Conservation (phyloP, 37 sponge, comb jelly and placozoan genomes). For the Bolinopsis microptera region DNA sequence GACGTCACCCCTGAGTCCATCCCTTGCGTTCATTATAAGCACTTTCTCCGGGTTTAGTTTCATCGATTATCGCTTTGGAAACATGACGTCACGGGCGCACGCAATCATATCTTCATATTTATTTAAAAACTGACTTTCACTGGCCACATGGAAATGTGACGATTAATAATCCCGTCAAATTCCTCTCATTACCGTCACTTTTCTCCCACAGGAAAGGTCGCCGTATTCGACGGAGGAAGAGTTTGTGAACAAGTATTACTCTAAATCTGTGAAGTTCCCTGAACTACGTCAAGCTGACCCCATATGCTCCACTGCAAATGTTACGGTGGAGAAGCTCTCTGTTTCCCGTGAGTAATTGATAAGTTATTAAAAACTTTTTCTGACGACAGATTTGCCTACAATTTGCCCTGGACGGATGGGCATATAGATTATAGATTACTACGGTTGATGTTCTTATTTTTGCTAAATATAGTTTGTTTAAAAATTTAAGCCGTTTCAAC, state of each 20-base stretch:
- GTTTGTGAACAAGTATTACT: background rate
- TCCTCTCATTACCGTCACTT: too few species aligned
- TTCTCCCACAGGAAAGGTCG: slow-evolving; percentile 49
- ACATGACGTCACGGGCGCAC: background rate
- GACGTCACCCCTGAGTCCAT: background rate
- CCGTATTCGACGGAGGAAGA: slow-evolving; percentile 26
- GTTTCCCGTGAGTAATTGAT: slow-evolving; percentile 29
- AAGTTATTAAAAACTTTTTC: too few species aligned
- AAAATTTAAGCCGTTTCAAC: too few species aligned
- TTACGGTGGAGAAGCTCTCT: slow-evolving; percentile 59
- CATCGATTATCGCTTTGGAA: background rate
- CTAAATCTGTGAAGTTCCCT: slow-evolving; percentile 28
- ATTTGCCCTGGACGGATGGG: too few species aligned
- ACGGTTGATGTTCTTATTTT: too few species aligned
- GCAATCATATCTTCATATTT: background rate
- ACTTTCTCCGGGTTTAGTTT: background rate
- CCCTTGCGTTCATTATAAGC: background rate
- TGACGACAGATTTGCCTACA: too few species aligned
- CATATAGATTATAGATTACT: too few species aligned
- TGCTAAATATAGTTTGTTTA: too few species aligned
- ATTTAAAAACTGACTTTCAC: background rate
- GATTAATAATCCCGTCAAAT: too few species aligned
- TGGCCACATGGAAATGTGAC: background rate
- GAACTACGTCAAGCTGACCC: slow-evolving; percentile 13
- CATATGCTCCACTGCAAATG: slow-evolving; percentile 21